phyloP scores from a whole-genome alignment of 1,140 invertebrate species.

The Cydia amplana region DNA sequence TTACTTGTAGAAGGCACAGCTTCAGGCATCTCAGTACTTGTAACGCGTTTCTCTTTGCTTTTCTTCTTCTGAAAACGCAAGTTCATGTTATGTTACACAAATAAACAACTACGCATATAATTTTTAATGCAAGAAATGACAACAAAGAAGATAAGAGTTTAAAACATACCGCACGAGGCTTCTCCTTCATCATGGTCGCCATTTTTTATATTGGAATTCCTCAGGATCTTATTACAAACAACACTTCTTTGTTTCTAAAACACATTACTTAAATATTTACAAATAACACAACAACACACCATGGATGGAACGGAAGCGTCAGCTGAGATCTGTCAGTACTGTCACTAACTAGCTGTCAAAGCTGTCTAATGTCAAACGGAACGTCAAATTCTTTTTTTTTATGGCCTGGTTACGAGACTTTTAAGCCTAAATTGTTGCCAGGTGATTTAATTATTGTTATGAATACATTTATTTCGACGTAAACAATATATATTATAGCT shows the following conservation, averaged over 20 bases:
- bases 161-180: constrained; percentile 25
- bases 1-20: background rate
- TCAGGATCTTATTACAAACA: background rate
- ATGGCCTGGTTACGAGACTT: no score
- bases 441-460: background rate
- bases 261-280: constrained; percentile 26
- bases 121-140: background rate
- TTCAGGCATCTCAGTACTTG: background rate
- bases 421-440: background rate
- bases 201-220: constrained; percentile 7
- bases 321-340: constrained; percentile 24
- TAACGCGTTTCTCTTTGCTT: constrained; percentile 1
- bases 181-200: constrained; percentile 28
- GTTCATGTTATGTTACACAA: constrained; percentile 3
- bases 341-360: background rate
- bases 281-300: constrained; percentile 6
- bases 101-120: constrained; percentile 20
- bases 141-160: background rate
- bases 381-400: constrained; percentile 5
- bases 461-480: no score
- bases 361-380: no score
- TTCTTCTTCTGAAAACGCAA: constrained; percentile 26
- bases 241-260: constrained; percentile 21
- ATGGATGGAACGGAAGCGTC: background rate
- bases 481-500: no score